These are phyloP conservation scores for Tipula unca DNA, from an alignment of 2,888 invertebrate genomes.

Conservation along the genomic window DNA sequence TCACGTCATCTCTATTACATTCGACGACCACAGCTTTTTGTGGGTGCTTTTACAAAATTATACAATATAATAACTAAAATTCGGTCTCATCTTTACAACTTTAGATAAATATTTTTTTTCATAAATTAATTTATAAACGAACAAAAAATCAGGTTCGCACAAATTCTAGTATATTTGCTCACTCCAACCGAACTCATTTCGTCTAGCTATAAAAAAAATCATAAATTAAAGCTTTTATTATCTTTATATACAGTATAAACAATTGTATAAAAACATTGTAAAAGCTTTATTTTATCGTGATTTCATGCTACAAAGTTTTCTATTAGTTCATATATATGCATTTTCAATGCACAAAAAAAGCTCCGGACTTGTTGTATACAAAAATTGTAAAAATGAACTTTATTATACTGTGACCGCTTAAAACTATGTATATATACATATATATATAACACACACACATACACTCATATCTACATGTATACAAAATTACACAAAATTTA, in stretches of 20 bases:
- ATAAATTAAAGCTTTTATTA: slow-evolving; percentile 8
- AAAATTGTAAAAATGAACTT: not conserved
- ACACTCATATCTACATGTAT: not conserved
- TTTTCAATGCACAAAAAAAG: not conserved
- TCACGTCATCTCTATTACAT: not conserved
- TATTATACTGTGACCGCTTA: not conserved
- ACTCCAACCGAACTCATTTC: not conserved
- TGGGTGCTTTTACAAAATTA: not conserved
- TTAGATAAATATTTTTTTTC: not conserved
- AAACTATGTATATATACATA: not conserved
- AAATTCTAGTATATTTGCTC: not conserved
- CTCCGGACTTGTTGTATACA: not conserved
- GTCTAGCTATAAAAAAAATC: not conserved
- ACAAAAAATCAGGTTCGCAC: not conserved
- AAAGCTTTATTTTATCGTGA: not conserved
- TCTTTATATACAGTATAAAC: not conserved
- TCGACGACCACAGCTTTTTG: not conserved
- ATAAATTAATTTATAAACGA: not conserved
- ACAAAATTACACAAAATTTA: not conserved
- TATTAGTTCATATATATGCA: not conserved
- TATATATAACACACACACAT: not conserved
- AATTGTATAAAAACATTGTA: not conserved
- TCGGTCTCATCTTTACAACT: not conserved
- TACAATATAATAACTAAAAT: not conserved
- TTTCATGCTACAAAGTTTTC: not conserved